Base-by-base conservation (phyloP, 2,797 vertebrate species). In the Simalia tracyae region DNA sequence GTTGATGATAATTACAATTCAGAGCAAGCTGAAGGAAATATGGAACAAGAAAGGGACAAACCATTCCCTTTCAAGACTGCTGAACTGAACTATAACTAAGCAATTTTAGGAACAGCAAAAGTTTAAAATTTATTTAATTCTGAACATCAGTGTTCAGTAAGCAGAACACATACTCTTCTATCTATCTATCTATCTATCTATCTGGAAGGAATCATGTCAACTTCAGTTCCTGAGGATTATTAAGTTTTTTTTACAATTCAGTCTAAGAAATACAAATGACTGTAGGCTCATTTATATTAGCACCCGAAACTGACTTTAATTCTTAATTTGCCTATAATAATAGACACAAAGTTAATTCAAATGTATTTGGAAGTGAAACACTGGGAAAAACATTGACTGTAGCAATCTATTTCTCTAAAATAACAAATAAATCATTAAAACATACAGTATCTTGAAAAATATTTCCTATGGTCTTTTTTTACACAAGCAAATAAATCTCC, bases 401-500 rank as follows among this genome's bases (percentile, higher is more conserved):
- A 60, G 28, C 14, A 19, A 15, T 15, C 15, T 61, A 26, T 17
- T 63, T 36, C 19, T 91, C 36, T 76, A 87, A 88, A 84, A 56
- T 46, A 84, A 46, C 89, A 88, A 91, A 93, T 72, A 93, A 60
- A 54, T 89, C 5, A 28, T 42, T 0, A 36, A 76, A 94, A 94
- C n/a, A 87, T 36, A 36, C 36, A 36, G 36, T 0, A 0, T 24
- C 36, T 86, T 28, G 19, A 1, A 86, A 89, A 93, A 88, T 17
- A 91, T 3, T 1, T 85, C 89, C 24, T 0, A 0, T 84, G 92
- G 66, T 60, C 88, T 92, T 91, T 88, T 89, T 22, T 50, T 63
- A 63, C 63, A 15, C 6, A 84, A 95, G 28, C 59, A 93, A 92
- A 86, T 72, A 92, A 92, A 59, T 89, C 59, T 5, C 64, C 60